A percentile compares a stretch with the other conserved stretches of the same genome.
Conservation (phyloP, 2,797 vertebrate genomes). For the Telmatherina bonti region DNA sequence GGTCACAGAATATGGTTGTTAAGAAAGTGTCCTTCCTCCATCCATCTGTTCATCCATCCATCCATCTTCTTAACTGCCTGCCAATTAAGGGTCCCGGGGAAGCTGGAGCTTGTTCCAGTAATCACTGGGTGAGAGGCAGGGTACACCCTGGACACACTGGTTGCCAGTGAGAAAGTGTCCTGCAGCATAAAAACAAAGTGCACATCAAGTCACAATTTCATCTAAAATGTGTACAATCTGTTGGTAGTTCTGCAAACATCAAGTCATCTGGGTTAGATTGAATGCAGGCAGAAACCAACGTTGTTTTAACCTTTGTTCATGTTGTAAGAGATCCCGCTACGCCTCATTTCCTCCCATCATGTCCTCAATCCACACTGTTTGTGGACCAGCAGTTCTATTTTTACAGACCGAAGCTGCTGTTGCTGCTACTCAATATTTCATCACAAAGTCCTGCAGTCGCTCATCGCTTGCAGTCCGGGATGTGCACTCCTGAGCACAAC, state of each 20-base stretch:
- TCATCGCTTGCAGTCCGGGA: neutral
- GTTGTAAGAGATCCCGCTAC: constrained; percentile 4
- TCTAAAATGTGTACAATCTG: neutral
- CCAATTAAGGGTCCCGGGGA: too few species aligned
- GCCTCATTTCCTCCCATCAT: constrained; percentile 22
- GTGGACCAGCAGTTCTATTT: constrained; percentile 42
- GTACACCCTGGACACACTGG: too few species aligned
- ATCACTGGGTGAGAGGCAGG: too few species aligned
- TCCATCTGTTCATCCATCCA: too few species aligned
- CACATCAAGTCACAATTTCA: neutral
- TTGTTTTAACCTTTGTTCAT: neutral
- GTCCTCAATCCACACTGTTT: constrained; percentile 33
- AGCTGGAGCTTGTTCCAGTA: too few species aligned
- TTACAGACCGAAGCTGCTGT: constrained; percentile 27
- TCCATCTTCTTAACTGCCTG: too few species aligned
- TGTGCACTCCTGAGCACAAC: constrained; percentile 33
- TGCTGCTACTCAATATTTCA: constrained; percentile 54
- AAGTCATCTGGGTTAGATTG: constrained; percentile 13
- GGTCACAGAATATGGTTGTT: too few species aligned
- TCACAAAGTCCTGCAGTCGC: constrained; percentile 26
- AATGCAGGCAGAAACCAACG: constrained; percentile 7
- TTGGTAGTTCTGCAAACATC: constrained; percentile 3
- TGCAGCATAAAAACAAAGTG: too few species aligned
- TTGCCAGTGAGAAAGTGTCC: too few species aligned
- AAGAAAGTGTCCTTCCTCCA: too few species aligned